Base-by-base conservation (phyloP, 2,797 vertebrate genomes). In the Saguinus oedipus region DNA sequence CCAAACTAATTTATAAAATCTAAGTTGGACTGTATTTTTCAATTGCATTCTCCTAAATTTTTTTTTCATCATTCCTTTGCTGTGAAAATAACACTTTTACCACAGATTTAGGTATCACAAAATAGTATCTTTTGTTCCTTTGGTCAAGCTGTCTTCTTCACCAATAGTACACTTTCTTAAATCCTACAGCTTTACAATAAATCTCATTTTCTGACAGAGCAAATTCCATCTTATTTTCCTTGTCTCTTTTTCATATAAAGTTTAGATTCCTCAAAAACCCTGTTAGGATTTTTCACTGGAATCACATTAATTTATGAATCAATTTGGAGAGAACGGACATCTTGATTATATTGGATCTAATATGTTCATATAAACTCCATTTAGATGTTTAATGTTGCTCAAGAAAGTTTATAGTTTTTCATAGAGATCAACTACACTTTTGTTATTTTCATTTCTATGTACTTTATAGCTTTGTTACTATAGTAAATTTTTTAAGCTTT, bases 71-170 rank as follows among this genome's bases (percentile, higher is more conserved):
- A 72, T 89, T 87, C 39, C 7, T 89, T 89, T 86, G 24, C 27
- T 94, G 76, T 55, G 48, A 57, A 50, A 76, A 76, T 78, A n/a
- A n/a, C 44, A 61, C 8, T 80, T 79, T 42, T 39, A 90, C 26
- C n/a, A 72, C 59, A 55, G 86, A 93, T 48, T 76, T 92, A 97
- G 70, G 11, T 42, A 94, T 64, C 27, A 78, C 24, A 72, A 74
- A 95, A 80, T 27, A 78, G 57, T 30, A n/a, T 48, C 55, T 57
- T 86, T 94, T 83, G 61, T 64, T 83, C 53, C 46, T n/a, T 72
- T 75, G 72, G 17, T 79, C 33, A 84, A 75, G n/a, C 17, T 88
- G 74, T 88, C 46, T 75, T 44, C 53, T 12, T 2, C 93, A 64
- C 27, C 50, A 92, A 74, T 72, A 82, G 8, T 5, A 44, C 9